phyloP scores from a whole-genome alignment of 2,888 invertebrate species.

The Periphyllus acericola region DNA sequence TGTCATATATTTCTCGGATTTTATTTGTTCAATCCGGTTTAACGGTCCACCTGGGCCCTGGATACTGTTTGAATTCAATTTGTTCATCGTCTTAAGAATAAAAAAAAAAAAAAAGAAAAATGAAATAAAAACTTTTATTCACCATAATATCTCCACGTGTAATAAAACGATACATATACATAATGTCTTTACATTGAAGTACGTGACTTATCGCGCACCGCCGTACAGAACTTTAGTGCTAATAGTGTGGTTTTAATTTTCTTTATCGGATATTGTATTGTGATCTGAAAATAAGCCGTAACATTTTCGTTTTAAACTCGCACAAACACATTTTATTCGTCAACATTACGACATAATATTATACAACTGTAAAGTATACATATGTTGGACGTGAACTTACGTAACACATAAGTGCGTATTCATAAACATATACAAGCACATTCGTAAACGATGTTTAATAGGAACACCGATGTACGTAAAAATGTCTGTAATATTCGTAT shows the following conservation, averaged over 20 bases:
- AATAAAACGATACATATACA: not conserved
- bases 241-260: not conserved
- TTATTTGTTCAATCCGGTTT: slow-evolving; percentile 3
- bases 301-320: not conserved
- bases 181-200: not conserved
- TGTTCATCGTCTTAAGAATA: not conserved
- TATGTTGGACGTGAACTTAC: too few species aligned
- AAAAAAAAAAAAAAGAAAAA: not conserved
- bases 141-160: not conserved
- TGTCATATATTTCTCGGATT: not conserved
- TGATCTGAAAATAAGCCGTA: not conserved
- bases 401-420: too few species aligned
- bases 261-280: not conserved
- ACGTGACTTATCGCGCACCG: not conserved
- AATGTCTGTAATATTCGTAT: too few species aligned
- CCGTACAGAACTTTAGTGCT: not conserved
- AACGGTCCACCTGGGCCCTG: slow-evolving; percentile 43
- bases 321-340: not conserved
- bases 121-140: not conserved
- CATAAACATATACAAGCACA: too few species aligned
- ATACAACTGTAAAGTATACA: too few species aligned
- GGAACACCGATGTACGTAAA: too few species aligned
- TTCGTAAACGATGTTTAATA: too few species aligned
- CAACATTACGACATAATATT: too few species aligned
- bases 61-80: slow-evolving; percentile 3